A percentile compares a stretch with the other conserved stretches of the same genome.
These are phyloP conservation scores for Drosophila mojavensis DNA, from an alignment of 1,140 invertebrate genomes.

Conservation along the genomic window DNA sequence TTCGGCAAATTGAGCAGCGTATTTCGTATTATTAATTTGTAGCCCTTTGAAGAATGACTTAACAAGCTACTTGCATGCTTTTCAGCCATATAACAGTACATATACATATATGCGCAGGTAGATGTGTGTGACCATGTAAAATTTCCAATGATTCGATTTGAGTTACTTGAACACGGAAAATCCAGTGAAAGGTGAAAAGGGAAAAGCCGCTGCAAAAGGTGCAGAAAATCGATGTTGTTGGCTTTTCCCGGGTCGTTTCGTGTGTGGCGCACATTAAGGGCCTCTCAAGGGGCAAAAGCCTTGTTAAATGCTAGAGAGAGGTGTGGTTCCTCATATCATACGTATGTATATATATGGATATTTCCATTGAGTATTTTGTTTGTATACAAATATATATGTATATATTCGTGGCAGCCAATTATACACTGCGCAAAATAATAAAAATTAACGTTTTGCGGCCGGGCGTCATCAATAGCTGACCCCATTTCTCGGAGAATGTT, in stretches of 20 bases:
- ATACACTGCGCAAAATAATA: slow-evolving; percentile 46
- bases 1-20: slow-evolving; percentile 13
- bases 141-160: slow-evolving; percentile 76
- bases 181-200: slow-evolving; percentile 32
- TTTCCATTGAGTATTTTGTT: slow-evolving; percentile 19
- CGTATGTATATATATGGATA: slow-evolving; percentile 2
- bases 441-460: slow-evolving; percentile 46
- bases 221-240: slow-evolving; percentile 64
- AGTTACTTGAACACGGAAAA: slow-evolving; percentile 44
- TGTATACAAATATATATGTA: neutral
- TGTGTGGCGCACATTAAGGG: slow-evolving; percentile 47
- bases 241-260: slow-evolving; percentile 41
- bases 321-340: neutral
- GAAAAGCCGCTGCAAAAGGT: slow-evolving; percentile 36
- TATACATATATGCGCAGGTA: neutral
- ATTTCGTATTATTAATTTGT: slow-evolving; percentile 32
- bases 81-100: neutral
- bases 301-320: neutral
- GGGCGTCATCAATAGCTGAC: slow-evolving; percentile 41
- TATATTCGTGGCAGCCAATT: slow-evolving; percentile 26
- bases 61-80: slow-evolving; percentile 44
- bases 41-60: slow-evolving; percentile 27
- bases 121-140: slow-evolving; percentile 41
- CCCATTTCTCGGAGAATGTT: slow-evolving; percentile 22
- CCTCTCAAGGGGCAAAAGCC: slow-evolving; percentile 7